Conservation (phyloP, 2,888 invertebrate genomes). For the Anthophora plumipes region DNA sequence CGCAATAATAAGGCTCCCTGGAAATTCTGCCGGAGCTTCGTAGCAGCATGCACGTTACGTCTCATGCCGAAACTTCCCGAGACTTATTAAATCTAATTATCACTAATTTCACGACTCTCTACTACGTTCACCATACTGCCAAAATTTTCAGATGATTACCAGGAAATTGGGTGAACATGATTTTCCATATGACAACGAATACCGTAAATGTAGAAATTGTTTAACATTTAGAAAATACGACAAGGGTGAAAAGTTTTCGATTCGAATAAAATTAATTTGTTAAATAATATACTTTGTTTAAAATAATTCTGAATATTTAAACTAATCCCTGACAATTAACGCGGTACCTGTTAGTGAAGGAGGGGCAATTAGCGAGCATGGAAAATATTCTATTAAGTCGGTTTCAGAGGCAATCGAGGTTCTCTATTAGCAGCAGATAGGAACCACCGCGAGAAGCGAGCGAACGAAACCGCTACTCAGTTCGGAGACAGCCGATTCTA, state of each 20-base stretch:
- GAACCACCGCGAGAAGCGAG: constrained; percentile 11
- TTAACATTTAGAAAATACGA: too few relatives aligned
- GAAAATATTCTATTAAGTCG: constrained; percentile 22
- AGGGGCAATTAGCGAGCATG: background rate
- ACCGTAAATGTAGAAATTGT: background rate
- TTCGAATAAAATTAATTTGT: background rate
- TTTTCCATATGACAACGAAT: constrained; percentile 1
- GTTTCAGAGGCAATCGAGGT: constrained; percentile 14
- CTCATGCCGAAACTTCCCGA: constrained; percentile 39
- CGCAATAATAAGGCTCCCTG: constrained; percentile 20
- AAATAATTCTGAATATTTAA: background rate
- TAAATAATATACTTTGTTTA: background rate
- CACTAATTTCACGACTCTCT: constrained; percentile 47
- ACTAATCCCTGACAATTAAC: background rate
- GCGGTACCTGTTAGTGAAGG: background rate
- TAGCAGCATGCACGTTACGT: constrained; percentile 17
- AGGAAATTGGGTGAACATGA: constrained; percentile 26
- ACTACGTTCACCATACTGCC: constrained; percentile 25
- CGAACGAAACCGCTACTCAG: constrained; percentile 55
- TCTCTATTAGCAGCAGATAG: constrained; percentile 33
- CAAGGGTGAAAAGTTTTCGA: too few relatives aligned
- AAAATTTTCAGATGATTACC: constrained; percentile 39
- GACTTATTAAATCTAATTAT: constrained; percentile 63
- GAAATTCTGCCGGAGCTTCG: constrained; percentile 26
- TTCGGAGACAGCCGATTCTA: constrained; percentile 49